Base-by-base conservation (phyloP, 2,113 vertebrate genomes). In the Verasper variegatus region DNA sequence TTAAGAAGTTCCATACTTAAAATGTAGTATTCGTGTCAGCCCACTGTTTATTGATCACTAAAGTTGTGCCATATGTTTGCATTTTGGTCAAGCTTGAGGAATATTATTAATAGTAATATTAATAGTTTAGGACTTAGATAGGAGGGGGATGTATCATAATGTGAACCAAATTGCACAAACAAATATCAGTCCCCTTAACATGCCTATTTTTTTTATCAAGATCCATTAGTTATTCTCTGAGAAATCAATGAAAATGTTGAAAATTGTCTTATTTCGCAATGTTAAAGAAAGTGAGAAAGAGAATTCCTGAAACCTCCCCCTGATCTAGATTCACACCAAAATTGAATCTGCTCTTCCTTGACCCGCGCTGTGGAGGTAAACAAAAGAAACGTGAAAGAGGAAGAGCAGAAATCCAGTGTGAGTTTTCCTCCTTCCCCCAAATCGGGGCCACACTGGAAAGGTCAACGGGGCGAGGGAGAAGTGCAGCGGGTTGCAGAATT, bases 401-500 rank as follows among this genome's bases (percentile, higher is more conserved):
- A 47, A n/a, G 26, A 80, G 51, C 72, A 66, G 65, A 80, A 54
- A 24, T 67, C 80, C 24, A 55, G 37, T 27, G 68, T 81, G 80
- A 66, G 75, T 83, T 88, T 84, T 76, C 70, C 83, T 76, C 80
- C 74, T 58, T 56, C 35, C 26, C 26, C 72, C 59, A 86, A 85
- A 91, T 89, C 51, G 71, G n/a, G n/a, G n/a, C n/a, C n/a, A n/a
- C n/a, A n/a, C n/a, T n/a, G n/a, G n/a, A 90, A 86, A 92, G 91
- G 91, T 94, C 93, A 93, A 76, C 80, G 6, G 15, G 47, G 86
- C 66, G 70, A 80, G 71, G 83, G 15, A 49, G 47, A 89, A 89
- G 85, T 91, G 91, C 89, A 89, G 86, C 71, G 81, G 83, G 78
- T 90, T 87, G 90, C 90, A 90, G 88, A 88, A 91, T 90, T 83